Evolutionary conservation across 2,113 vertebrate species (phyloP), one percentile per base, ranked within the genome.

Genomic region (Myodes glareolus): DNA sequence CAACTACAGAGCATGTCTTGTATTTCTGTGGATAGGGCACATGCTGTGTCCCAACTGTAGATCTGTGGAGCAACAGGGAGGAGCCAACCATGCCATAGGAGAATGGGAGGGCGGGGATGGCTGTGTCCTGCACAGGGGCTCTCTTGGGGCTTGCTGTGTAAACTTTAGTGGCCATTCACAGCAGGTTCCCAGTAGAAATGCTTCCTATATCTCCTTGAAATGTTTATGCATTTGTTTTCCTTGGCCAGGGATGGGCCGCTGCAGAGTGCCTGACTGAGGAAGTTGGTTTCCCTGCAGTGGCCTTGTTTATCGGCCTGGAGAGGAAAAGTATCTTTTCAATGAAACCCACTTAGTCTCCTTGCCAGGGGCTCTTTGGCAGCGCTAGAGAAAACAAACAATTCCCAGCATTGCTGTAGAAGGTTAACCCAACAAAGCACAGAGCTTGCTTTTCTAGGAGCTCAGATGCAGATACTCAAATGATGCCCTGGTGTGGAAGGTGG

Each of bases 161-260:
- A 98, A 90, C 93, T 75, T 23, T 94, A 90, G 97, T 78, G 87
- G 97, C 96, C 31, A 61, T 91, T 98, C 98, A 58, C 98, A 98
- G 98, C 96, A 75, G 98, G 98, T 31, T 73, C 90, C 93, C 91
- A 52, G 95, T 94, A 94, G 96, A 97, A 94, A 96, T 19, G 94
- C 63, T 98, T 98, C 97, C 97, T 97, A 75, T 98, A 93, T 97
- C 95, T 81, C 88, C 96, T 90, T 4, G 50, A 76, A 52, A 90
- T 95, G 88, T 93, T 92, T 70, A 70, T 68, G 89, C 96, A 65
- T 97, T 98, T 98, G 93, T 98, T 98, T 98, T 98, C 91, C 47
- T 98, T 98, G 98, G 98, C 97, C 75, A 0, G 55, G 87, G 95
- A n/a, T 63, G 65, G 92, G 93, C 84, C 16, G 72, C 97, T 88